Conservation (phyloP, 35 echinoderm and acorn worm genomes). For the Lytechinus variegatus region DNA sequence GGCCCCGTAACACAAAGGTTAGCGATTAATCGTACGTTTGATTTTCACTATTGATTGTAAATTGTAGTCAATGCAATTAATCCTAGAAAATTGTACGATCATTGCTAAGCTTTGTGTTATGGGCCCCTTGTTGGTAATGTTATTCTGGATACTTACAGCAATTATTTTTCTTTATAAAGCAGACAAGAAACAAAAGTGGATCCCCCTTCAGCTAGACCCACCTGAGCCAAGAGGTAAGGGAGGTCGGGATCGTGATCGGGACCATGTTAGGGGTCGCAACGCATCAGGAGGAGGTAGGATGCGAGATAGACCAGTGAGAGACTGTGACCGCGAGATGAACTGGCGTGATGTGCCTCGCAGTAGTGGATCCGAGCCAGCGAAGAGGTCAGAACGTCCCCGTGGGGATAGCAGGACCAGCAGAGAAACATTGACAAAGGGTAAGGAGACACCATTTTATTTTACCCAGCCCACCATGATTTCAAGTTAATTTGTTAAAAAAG, state of each 20-base stretch:
- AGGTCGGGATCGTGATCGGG: conserved; percentile 9
- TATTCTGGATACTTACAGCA: neutral
- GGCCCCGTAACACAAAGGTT: no score
- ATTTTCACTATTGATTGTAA: no score
- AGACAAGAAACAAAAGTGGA: conserved; percentile 85
- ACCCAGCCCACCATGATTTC: no score
- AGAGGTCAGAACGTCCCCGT: conserved; percentile 22
- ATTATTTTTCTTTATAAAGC: neutral
- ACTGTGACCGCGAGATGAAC: conserved; percentile 41
- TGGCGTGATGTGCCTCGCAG: conserved; percentile 55
- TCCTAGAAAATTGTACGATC: no score
- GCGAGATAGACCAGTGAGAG: neutral
- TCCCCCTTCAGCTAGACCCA: conserved; percentile 68
- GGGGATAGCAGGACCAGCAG: conserved; percentile 42
- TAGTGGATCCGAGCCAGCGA: neutral
- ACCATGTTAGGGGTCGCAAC: conserved; percentile 5
- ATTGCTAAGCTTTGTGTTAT: no score
- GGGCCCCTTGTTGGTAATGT: no score
- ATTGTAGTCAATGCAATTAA: no score
- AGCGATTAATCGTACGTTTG: no score
- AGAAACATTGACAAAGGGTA: conserved; percentile 40
- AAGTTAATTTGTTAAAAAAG: no score
- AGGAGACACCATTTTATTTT: neutral
- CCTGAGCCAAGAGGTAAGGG: conserved; percentile 58
- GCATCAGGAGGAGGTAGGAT: neutral